Evolutionary conservation across 1,140 invertebrate species (phyloP).

Genomic region (Chlorops oryzae): DNA sequence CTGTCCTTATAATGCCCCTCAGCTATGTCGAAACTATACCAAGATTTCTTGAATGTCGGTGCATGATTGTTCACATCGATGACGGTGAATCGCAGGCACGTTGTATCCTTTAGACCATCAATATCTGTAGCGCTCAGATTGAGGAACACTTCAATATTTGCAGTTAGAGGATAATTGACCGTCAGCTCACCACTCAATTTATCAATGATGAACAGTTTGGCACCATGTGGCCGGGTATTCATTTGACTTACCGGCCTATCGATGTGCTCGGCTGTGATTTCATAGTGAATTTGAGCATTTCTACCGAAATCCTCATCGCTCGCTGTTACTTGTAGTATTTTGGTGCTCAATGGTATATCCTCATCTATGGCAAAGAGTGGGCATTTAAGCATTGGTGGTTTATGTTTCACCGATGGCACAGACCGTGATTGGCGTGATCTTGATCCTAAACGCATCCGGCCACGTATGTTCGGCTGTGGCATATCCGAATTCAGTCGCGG

Average conservation of each 20-base stretch:
- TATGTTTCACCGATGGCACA: constrained; percentile 14
- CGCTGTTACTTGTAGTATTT: constrained; percentile 73
- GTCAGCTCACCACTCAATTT: constrained; percentile 66
- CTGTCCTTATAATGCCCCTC: constrained; percentile 69
- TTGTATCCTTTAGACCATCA: constrained; percentile 62
- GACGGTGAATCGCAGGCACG: constrained; percentile 61
- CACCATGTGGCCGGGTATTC: constrained; percentile 47
- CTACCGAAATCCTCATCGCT: constrained; percentile 71
- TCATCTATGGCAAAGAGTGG: constrained; percentile 69
- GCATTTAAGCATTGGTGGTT: constrained; percentile 22
- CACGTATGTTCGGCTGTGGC: background rate
- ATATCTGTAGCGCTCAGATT: constrained; percentile 72
- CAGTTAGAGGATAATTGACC: constrained; percentile 65
- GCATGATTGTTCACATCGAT: constrained; percentile 82
- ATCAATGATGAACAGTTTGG: constrained; percentile 68
- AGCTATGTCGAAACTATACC: constrained; percentile 75
- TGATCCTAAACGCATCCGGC: background rate
- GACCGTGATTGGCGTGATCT: constrained; percentile 3
- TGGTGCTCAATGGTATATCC: constrained; percentile 64
- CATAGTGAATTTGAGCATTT: constrained; percentile 72
- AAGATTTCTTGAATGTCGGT: constrained; percentile 71
- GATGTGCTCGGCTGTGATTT: constrained; percentile 60
- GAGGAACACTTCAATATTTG: constrained; percentile 71
- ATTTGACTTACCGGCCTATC: constrained; percentile 45
- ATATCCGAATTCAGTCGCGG: constrained; percentile 26